Base-by-base conservation (phyloP, 1,140 invertebrate species). In the Nilaparvata lugens region DNA sequence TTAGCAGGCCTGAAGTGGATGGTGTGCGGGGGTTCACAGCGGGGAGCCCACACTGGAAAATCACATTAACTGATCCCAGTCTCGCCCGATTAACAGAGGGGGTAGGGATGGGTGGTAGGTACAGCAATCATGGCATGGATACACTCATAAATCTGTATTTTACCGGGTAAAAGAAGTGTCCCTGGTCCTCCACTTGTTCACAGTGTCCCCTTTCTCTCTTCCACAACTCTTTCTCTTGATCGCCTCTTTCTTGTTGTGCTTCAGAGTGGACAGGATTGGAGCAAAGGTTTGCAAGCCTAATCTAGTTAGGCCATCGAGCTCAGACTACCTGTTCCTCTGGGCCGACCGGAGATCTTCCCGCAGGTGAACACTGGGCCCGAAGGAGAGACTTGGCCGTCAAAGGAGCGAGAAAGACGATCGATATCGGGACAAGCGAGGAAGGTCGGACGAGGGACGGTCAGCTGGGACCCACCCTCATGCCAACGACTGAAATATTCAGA, bases 71-170 rank as follows among this genome's bases (percentile, higher is more conserved):
- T 48, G 21, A 48, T 19, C 45, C 21, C 16, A 19, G 45, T 48
- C 45, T 9, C n/a, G 45, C 45, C 18, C 45, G 45, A 48, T 48
- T 48, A 48, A 18, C 21, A 23, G 45, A n/a, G 45, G 21, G 9
- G 25, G 25, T 7, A 28, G 25, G 7, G 25, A 35, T 6, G 31
- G 31, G 31, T 35, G 31, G 31, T 35, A 11, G 7, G 7, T 7
- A 35, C 31, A 35, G 31, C 31, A 35, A 11, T 2, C 45, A 5
- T 19, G 21, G 16, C 45, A 16, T 18, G 45, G 16, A 23, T 23
- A 19, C 21, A 23, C 45, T 48, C 45, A 48, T 48, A 48, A 48
- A 48, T 48, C 45, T 48, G 45, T 48, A 48, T 48, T 48, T 48
- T 48, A 48, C 16, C 45, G 45, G 45, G 13, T 48, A 48, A 48